Percentiles rank a stretch among this genome's conserved stretches.
Evolutionary conservation across 1,140 invertebrate species (phyloP).

Genomic region (Rhysida immarginata): DNA sequence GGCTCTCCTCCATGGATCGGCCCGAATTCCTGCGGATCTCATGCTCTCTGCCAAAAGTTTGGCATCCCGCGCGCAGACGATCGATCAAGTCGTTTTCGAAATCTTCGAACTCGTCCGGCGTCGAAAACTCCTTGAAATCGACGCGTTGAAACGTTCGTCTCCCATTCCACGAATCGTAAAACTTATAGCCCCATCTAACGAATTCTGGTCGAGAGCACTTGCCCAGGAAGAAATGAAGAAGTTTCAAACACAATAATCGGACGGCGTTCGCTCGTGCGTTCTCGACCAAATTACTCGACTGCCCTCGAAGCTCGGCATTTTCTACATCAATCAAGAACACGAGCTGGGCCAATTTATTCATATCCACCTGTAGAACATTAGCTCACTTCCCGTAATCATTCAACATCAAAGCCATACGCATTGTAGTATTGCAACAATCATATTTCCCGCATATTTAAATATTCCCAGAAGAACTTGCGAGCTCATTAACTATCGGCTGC

Average conservation of each 20-base stretch:
- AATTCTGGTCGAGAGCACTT: neutral
- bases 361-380: neutral
- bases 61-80: slow-evolving; percentile 9
- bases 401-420: neutral
- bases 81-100: slow-evolving; percentile 19
- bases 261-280: neutral
- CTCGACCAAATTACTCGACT: neutral
- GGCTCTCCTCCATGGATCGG: neutral
- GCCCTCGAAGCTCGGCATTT: neutral
- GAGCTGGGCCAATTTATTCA: neutral
- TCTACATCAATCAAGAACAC: slow-evolving; percentile 1
- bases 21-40: neutral
- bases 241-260: slow-evolving; percentile 3
- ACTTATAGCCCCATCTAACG: slow-evolving; percentile 22
- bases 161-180: slow-evolving; percentile 12
- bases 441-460: neutral
- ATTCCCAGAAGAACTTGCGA: too few species aligned
- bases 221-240: neutral
- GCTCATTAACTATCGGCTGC: too few species aligned
- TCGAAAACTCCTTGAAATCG: slow-evolving; percentile 20
- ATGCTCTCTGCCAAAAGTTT: neutral
- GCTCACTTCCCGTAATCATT: neutral
- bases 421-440: neutral
- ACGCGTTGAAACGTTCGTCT: slow-evolving; percentile 10
- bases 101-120: slow-evolving; percentile 20